Evolutionary conservation across 2,888 invertebrate species (phyloP).

Genomic region (Pachycephus smyrnensis): DNA sequence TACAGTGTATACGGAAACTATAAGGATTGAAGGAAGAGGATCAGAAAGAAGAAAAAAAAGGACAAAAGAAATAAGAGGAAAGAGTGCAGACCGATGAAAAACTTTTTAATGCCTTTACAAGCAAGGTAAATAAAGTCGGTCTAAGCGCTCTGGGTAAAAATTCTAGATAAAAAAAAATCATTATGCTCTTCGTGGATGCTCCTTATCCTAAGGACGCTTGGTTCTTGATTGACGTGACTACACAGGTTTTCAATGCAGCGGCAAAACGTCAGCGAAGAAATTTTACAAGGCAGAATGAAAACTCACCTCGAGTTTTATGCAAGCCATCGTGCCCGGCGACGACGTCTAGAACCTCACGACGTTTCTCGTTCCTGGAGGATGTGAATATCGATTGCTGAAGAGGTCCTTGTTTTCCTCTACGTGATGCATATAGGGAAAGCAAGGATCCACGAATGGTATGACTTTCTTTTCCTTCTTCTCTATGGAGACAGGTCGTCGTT

Average conservation of each 20-base stretch:
- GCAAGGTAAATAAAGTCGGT: background rate
- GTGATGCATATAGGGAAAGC: background rate
- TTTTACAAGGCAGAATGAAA: background rate
- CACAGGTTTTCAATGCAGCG: background rate
- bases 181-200: background rate
- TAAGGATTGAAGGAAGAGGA: background rate
- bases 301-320: conserved; percentile 36
- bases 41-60: background rate
- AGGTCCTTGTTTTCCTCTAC: background rate
- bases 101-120: background rate
- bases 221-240: background rate
- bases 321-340: conserved; percentile 42
- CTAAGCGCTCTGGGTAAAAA: background rate
- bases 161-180: background rate
- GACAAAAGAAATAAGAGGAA: background rate
- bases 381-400: background rate
- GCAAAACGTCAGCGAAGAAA: background rate
- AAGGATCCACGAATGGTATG: background rate
- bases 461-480: background rate
- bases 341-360: conserved; percentile 32
- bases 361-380: background rate
- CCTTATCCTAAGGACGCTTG: background rate
- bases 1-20: background rate
- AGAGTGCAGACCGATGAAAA: background rate
- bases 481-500: background rate